phyloP scores from a whole-genome alignment of 2,888 invertebrate genomes.

The Mesorhabditis spiculigera region DNA sequence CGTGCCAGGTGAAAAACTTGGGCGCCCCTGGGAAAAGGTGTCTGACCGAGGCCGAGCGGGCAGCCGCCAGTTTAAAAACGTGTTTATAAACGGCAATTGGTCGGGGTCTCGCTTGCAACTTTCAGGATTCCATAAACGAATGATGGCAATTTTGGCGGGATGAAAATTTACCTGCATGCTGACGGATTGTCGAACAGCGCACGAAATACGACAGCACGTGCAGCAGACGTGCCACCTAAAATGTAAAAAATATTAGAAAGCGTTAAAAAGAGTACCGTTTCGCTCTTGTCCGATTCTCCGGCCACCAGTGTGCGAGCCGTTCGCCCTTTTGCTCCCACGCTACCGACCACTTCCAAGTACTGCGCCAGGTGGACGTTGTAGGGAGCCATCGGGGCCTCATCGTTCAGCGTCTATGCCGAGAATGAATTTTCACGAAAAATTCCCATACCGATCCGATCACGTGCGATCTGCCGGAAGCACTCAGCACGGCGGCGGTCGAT shows the following conservation, averaged over 20 bases:
- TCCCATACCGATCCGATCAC: constrained; percentile 33
- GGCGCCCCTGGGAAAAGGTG: too few relatives aligned
- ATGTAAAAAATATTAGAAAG: neutral
- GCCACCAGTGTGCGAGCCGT: constrained; percentile 71
- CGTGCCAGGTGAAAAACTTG: too few relatives aligned
- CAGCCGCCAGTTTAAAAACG: too few relatives aligned
- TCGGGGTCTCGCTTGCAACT: too few relatives aligned
- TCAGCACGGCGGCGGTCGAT: neutral
- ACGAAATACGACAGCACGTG: constrained; percentile 82
- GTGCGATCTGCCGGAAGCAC: constrained; percentile 13
- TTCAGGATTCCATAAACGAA: too few relatives aligned
- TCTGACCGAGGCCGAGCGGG: too few relatives aligned
- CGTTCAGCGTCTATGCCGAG: constrained; percentile 17
- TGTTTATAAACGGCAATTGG: too few relatives aligned
- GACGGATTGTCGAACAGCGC: constrained; percentile 66
- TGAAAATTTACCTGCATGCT: constrained; percentile 17
- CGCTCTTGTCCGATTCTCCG: neutral
- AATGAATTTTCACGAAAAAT: constrained; percentile 6
- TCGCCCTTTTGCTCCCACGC: constrained; percentile 75
- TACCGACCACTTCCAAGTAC: constrained; percentile 67
- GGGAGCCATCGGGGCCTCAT: constrained; percentile 60
- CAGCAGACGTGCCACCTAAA: constrained; percentile 64
- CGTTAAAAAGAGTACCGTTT: neutral
- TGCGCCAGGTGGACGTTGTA: constrained; percentile 89
- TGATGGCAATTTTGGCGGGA: too few relatives aligned